Conservation (phyloP, 2,113 vertebrate genomes). For the Pyxicephalus adspersus region DNA sequence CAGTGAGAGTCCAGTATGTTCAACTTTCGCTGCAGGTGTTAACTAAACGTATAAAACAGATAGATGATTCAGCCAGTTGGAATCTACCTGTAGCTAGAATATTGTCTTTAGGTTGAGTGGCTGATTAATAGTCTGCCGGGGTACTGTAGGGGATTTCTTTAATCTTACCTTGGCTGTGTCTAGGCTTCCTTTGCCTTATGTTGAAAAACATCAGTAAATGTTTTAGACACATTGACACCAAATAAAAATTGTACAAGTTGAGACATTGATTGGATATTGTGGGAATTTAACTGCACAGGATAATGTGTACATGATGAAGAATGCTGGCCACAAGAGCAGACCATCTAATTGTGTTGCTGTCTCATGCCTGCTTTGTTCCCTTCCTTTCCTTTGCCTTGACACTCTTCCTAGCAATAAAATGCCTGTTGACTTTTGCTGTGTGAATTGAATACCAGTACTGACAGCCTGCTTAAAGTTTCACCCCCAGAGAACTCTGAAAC, state of each 20-base stretch:
- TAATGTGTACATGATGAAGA: not conserved
- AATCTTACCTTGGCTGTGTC: too few species aligned
- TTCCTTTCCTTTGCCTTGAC: constrained; percentile 63
- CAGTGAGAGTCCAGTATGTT: too few species aligned
- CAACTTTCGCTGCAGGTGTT: too few species aligned
- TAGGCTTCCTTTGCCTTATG: too few species aligned
- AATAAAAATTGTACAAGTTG: not conserved
- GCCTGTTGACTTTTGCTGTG: constrained; percentile 78
- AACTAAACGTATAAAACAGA: too few species aligned
- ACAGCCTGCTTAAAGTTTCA: constrained; percentile 99
- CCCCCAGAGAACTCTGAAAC: constrained; percentile 96
- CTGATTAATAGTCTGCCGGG: too few species aligned
- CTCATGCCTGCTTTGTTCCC: constrained; percentile 64
- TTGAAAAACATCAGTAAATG: too few species aligned
- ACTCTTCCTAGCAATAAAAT: constrained; percentile 72
- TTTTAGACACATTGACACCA: too few species aligned
- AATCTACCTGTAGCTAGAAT: too few species aligned
- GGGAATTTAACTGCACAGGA: not conserved
- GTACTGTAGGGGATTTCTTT: too few species aligned
- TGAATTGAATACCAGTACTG: constrained; percentile 86
- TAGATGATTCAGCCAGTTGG: too few species aligned
- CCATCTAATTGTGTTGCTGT: constrained; percentile 48
- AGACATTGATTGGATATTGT: not conserved
- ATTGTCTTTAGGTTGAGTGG: too few species aligned
- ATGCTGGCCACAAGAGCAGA: not conserved